Percentiles rank a stretch among this genome's conserved stretches.
Evolutionary conservation across 2,888 invertebrate genomes (phyloP).

Genomic region (Andricus curvator): DNA sequence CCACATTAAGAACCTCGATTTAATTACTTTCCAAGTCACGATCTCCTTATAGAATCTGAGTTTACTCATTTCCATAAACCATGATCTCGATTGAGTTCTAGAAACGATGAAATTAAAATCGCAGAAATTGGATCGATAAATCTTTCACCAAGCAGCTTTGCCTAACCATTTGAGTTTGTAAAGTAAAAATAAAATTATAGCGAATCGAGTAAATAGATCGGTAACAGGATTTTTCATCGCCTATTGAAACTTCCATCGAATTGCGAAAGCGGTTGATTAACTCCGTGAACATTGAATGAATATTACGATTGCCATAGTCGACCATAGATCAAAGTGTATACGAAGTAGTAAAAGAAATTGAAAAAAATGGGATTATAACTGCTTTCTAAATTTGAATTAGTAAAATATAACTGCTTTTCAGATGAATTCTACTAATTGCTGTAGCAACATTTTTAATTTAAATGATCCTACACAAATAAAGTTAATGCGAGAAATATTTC

Average conservation of each 20-base stretch:
- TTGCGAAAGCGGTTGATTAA: conserved; percentile 24
- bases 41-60: not conserved
- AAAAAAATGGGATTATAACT: not conserved
- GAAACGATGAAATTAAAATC: conserved; percentile 20
- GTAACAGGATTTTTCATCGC: conserved; percentile 12
- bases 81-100: not conserved
- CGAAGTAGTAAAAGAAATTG: not conserved
- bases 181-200: not conserved
- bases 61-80: not conserved
- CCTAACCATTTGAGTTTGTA: not conserved
- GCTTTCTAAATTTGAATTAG: too few relatives aligned
- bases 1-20: not conserved
- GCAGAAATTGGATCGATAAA: conserved; percentile 28
- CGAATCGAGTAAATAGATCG: not conserved
- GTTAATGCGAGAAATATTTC: too few relatives aligned
- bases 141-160: conserved; percentile 11
- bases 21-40: not conserved
- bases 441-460: too few relatives aligned
- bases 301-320: conserved; percentile 1
- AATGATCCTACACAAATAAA: too few relatives aligned
- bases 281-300: not conserved
- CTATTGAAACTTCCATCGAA: not conserved
- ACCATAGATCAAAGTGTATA: not conserved
- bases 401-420: too few relatives aligned
- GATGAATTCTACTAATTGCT: too few relatives aligned